These are phyloP conservation scores for Gnathonemus echidnorhynchus DNA, from an alignment of 2,113 vertebrate genomes.

Conservation along the genomic window DNA sequence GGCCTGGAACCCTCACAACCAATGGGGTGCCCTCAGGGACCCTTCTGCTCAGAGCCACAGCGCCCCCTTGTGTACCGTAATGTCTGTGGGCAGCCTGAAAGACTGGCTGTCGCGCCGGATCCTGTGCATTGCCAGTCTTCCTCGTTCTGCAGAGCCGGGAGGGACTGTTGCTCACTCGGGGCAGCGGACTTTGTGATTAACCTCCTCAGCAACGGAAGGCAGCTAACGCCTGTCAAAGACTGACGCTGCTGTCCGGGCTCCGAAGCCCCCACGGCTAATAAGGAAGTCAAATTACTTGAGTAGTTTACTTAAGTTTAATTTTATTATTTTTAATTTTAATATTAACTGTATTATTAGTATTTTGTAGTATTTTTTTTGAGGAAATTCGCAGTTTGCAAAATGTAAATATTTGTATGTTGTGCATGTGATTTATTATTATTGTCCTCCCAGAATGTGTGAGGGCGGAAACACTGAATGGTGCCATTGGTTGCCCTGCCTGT, in stretches of 20 bases:
- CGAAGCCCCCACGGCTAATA: slow-evolving; percentile 15
- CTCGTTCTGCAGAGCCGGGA: neutral
- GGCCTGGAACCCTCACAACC: neutral
- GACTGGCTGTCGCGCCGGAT: neutral
- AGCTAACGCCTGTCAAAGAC: neutral
- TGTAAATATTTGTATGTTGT: slow-evolving; percentile 56
- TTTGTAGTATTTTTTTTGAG: slow-evolving; percentile 21
- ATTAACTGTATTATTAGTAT: slow-evolving; percentile 37
- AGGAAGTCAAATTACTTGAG: slow-evolving; percentile 51
- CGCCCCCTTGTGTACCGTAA: neutral
- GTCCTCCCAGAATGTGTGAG: slow-evolving; percentile 26
- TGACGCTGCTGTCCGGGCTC: slow-evolving; percentile 3
- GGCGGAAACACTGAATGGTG: slow-evolving; percentile 21
- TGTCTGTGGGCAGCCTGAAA: neutral
- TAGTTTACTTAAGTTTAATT: slow-evolving; percentile 44
- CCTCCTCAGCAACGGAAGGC: neutral
- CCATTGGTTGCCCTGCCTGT: slow-evolving; percentile 36
- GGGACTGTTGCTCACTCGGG: neutral
- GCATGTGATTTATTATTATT: slow-evolving; percentile 43
- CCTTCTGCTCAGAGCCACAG: neutral
- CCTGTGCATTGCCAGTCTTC: slow-evolving; percentile 13
- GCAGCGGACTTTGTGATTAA: neutral
- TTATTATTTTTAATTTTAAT: slow-evolving; percentile 38
- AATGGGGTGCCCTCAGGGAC: neutral
- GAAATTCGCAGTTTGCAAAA: slow-evolving; percentile 47